These are phyloP conservation scores for Dicrurus megarhynchus DNA, from an alignment of 2,113 vertebrate genomes.

Conservation along the genomic window DNA sequence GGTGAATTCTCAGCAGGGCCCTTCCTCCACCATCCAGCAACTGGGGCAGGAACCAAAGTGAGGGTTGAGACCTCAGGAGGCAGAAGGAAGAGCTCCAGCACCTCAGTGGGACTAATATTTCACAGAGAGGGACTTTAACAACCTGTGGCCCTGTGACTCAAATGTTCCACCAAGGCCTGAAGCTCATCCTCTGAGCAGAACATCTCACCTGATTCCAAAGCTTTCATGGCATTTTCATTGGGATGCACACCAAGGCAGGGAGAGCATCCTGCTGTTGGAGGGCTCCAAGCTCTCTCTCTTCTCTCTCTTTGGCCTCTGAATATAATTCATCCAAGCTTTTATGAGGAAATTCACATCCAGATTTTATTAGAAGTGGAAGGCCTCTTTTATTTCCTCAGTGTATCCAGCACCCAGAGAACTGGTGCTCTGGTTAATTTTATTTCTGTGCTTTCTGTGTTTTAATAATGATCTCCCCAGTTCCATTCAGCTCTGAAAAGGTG, in stretches of 20 bases:
- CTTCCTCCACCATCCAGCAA: background rate
- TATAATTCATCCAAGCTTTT: background rate
- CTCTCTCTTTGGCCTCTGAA: background rate
- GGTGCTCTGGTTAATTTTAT: slow-evolving; percentile 1
- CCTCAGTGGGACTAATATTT: background rate
- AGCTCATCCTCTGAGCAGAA: background rate
- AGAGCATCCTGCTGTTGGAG: background rate
- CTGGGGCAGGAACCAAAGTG: fast-evolving
- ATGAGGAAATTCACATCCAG: background rate
- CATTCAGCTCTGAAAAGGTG: background rate
- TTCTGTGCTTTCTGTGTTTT: background rate
- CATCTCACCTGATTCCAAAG: background rate
- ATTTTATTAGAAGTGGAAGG: slow-evolving; percentile 26
- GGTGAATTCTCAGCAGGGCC: too few relatives aligned
- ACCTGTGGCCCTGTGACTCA: background rate
- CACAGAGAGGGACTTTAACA: background rate
- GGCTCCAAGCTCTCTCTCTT: background rate
- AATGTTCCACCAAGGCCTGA: background rate
- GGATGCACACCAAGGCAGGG: background rate
- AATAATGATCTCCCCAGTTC: background rate
- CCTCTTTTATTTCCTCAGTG: slow-evolving; percentile 29
- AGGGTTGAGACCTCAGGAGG: background rate
- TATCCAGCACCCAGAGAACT: background rate
- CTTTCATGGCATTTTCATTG: background rate
- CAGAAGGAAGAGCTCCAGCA: fast-evolving